Percentiles rank a stretch among this genome's conserved stretches.
Evolutionary conservation across 2,113 vertebrate species (phyloP).

Genomic region (Phalacrocorax brasilianus): DNA sequence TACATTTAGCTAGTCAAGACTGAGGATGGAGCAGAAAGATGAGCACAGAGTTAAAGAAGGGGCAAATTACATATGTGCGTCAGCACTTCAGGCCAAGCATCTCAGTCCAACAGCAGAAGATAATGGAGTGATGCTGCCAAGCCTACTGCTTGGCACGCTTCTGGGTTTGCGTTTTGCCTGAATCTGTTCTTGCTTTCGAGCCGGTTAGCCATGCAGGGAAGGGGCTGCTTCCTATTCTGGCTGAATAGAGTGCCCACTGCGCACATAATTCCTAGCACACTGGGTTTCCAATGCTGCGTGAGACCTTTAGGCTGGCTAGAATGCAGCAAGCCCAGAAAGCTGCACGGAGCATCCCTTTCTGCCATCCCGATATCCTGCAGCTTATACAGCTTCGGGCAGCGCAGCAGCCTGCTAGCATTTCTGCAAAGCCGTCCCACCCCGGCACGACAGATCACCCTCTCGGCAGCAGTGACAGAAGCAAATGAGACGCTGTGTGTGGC

Average conservation of each 20-base stretch:
- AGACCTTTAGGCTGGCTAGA: slow-evolving; percentile 4
- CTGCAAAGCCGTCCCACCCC: background rate
- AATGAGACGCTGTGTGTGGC: background rate
- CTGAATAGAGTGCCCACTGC: slow-evolving; percentile 31
- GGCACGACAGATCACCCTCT: fast-evolving
- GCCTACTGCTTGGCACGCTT: slow-evolving; percentile 47
- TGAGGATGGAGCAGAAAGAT: background rate
- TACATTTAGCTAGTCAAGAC: background rate
- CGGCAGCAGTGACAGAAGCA: background rate
- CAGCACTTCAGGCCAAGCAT: background rate
- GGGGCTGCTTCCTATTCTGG: background rate
- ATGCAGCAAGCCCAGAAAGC: background rate
- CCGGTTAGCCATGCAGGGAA: background rate
- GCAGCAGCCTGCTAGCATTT: background rate
- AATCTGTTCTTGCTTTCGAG: slow-evolving; percentile 16
- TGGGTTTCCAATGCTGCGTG: background rate
- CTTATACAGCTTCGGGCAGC: background rate
- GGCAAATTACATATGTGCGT: slow-evolving; percentile 35
- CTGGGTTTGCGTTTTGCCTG: background rate
- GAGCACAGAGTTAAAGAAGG: background rate
- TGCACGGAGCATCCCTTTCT: background rate
- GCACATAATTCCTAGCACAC: background rate
- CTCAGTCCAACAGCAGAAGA: slow-evolving; percentile 17
- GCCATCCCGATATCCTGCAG: background rate
- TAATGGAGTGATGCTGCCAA: slow-evolving; percentile 59